Evolutionary conservation across 2,113 vertebrate genomes (phyloP).

Genomic region (Lepisosteus osseus): DNA sequence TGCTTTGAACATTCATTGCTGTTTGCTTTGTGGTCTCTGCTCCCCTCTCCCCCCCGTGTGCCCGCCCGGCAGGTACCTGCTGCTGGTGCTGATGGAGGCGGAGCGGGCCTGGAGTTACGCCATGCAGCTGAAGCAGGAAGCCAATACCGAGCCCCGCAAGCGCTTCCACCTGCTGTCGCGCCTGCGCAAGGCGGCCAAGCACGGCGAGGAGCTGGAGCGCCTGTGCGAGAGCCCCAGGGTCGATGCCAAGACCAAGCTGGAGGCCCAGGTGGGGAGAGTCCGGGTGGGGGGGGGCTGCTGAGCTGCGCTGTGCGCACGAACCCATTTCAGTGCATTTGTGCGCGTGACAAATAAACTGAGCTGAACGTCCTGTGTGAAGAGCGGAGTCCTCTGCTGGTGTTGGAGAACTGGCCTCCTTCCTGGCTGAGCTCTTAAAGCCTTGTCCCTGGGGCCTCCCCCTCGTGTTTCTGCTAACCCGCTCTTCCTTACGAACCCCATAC

Average conservation of each 20-base stretch:
- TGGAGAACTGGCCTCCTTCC: too few relatives aligned
- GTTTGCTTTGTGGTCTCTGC: not conserved
- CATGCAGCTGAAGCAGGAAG: conserved; percentile 98
- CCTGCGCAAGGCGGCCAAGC: conserved; percentile 90
- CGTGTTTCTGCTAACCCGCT: too few relatives aligned
- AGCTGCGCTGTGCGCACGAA: not conserved
- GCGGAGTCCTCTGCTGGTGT: too few relatives aligned
- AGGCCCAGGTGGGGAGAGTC: conserved; percentile 79
- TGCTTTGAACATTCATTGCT: not conserved
- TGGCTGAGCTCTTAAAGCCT: too few relatives aligned
- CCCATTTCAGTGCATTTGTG: not conserved
- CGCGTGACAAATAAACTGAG: too few relatives aligned
- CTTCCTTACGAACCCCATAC: too few relatives aligned
- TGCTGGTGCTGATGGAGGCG: conserved; percentile 93
- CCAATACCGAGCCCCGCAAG: conserved; percentile 93
- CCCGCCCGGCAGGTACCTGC: conserved; percentile 71
- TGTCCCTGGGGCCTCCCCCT: too few relatives aligned
- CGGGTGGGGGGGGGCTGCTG: not conserved
- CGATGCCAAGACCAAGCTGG: conserved; percentile 95
- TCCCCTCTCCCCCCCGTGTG: too few relatives aligned
- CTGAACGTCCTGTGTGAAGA: too few relatives aligned
- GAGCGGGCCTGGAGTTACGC: conserved; percentile 97
- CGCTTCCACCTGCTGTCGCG: conserved; percentile 90
- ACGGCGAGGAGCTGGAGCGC: conserved; percentile 85
- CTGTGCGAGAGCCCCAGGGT: conserved; percentile 89